Evolutionary conservation across 2,797 vertebrate species (phyloP).

Genomic region (Crypturellus tataupa): DNA sequence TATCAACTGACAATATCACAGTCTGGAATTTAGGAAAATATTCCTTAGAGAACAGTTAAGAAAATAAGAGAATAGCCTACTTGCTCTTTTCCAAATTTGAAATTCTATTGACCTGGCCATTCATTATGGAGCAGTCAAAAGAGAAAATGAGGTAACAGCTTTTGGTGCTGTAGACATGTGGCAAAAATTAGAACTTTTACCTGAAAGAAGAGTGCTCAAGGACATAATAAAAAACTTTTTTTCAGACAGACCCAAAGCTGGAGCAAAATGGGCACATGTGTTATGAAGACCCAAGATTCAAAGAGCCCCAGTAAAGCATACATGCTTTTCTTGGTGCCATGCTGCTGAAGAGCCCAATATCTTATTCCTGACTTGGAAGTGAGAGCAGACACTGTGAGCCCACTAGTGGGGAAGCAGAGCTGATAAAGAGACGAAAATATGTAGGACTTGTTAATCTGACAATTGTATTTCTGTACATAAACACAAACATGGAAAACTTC

Average conservation of each 20-base stretch:
- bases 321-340: background rate
- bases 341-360: background rate
- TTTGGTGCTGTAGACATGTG: background rate
- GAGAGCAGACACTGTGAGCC: rapidly evolving
- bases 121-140: background rate
- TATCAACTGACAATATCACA: background rate
- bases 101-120: background rate
- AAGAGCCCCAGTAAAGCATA: background rate
- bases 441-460: no score
- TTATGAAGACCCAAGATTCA: background rate
- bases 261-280: background rate
- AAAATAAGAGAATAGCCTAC: background rate
- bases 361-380: background rate
- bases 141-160: constrained; percentile 4
- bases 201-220: background rate
- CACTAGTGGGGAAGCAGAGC: background rate
- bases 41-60: background rate
- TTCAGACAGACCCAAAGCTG: background rate
- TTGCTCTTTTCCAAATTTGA: background rate
- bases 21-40: background rate
- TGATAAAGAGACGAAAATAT: rapidly evolving
- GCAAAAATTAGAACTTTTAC: background rate
- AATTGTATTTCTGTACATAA: background rate
- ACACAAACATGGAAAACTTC: background rate
- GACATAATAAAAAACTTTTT: background rate